phyloP scores from a whole-genome alignment of 2,113 vertebrate species.

The Zapornia atra region DNA sequence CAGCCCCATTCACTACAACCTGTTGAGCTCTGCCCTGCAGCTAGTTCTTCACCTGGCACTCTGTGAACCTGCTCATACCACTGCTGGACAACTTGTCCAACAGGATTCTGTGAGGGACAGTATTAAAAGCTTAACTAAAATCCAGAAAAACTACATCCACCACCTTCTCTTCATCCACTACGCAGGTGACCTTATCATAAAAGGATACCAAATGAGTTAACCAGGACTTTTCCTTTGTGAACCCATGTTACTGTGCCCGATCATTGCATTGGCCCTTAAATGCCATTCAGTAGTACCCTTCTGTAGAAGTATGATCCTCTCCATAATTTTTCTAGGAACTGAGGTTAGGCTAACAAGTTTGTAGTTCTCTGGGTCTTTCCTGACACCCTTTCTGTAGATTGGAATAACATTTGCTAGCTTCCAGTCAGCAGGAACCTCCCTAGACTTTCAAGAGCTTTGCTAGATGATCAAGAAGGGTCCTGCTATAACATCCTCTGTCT shows the following conservation, averaged over 20 bases:
- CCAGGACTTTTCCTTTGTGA: background rate
- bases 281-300: background rate
- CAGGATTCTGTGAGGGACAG: background rate
- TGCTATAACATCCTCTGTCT: background rate
- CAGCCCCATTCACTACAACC: background rate
- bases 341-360: background rate
- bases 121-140: background rate
- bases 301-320: background rate
- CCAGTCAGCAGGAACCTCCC: background rate
- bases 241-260: background rate
- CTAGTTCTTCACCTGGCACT: background rate
- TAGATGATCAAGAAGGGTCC: background rate
- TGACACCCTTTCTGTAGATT: background rate
- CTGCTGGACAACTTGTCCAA: background rate
- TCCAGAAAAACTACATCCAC: background rate
- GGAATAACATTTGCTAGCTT: background rate
- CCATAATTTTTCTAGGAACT: background rate
- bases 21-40: background rate
- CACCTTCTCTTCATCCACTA: background rate
- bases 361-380: background rate
- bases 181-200: background rate
- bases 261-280: background rate
- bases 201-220: background rate
- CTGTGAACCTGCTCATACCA: background rate
- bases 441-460: background rate